phyloP scores from a whole-genome alignment of 2,888 invertebrate genomes.

The Nemoura dubitans region DNA sequence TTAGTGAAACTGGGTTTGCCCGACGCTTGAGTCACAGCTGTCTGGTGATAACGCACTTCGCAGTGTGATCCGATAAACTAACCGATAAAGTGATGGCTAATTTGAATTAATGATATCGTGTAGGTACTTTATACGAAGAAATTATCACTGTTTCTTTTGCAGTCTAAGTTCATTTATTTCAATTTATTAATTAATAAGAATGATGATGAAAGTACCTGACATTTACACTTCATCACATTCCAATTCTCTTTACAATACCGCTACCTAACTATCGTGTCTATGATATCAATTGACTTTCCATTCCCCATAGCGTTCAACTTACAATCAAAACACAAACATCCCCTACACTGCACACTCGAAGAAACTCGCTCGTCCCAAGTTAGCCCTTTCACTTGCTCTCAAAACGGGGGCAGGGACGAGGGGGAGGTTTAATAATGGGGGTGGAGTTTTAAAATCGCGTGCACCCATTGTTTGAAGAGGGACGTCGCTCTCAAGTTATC shows the following conservation, averaged over 20 bases:
- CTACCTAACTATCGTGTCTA: too few relatives aligned
- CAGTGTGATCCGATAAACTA: neutral
- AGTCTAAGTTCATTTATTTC: too few relatives aligned
- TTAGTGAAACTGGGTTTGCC: neutral
- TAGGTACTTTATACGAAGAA: too few relatives aligned
- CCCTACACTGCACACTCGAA: neutral
- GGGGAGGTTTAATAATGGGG: conserved; percentile 9
- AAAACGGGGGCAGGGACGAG: too few relatives aligned
- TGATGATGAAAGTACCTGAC: too few relatives aligned
- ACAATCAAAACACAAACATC: neutral
- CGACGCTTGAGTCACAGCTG: neutral
- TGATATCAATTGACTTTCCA: too few relatives aligned
- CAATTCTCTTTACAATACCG: too few relatives aligned
- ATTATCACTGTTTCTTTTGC: too few relatives aligned
- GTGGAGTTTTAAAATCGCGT: neutral
- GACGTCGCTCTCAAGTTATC: neutral
- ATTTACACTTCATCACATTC: too few relatives aligned
- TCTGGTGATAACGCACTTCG: neutral
- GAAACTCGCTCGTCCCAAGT: neutral
- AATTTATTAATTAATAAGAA: too few relatives aligned
- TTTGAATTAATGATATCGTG: too few relatives aligned
- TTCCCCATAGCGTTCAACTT: neutral
- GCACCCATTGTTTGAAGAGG: neutral
- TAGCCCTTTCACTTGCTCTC: neutral
- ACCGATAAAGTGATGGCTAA: too few relatives aligned